Evolutionary conservation across 2,113 vertebrate genomes (phyloP).

Genomic region (Laterallus jamaicensis): DNA sequence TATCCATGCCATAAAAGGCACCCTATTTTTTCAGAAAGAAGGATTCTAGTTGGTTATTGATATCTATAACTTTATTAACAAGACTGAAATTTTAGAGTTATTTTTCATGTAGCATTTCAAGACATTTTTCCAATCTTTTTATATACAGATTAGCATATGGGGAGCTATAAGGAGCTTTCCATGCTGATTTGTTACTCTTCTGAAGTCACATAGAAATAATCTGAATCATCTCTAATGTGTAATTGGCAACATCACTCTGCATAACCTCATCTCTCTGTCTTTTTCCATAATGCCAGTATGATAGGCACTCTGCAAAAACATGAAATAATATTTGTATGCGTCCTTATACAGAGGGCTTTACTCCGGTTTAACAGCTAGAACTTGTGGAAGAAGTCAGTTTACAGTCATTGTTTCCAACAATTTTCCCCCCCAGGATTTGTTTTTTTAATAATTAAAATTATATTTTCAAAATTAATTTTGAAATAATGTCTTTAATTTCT

Average conservation of each 20-base stretch:
- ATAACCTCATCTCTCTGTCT: not conserved
- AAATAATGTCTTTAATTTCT: not conserved
- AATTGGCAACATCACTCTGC: constrained; percentile 1
- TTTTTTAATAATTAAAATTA: not conserved
- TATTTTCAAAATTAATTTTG: not conserved
- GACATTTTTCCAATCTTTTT: not conserved
- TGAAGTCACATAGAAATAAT: not conserved
- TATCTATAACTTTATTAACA: not conserved
- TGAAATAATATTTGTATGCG: not conserved
- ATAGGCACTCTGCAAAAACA: not conserved
- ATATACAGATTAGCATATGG: not conserved
- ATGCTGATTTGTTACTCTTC: not conserved
- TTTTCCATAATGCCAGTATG: not conserved
- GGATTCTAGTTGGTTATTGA: not conserved
- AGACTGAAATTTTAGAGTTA: not conserved
- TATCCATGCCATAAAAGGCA: not conserved
- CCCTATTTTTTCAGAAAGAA: not conserved
- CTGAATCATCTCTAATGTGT: not conserved
- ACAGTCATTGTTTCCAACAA: not conserved
- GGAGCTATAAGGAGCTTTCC: not conserved
- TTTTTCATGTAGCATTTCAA: not conserved
- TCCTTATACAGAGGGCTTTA: not conserved
- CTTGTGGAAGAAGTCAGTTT: not conserved
- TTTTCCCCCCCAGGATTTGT: not conserved
- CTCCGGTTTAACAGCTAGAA: not conserved